Evolutionary conservation across 2,113 vertebrate species (phyloP).

Genomic region (Mesitornis unicolor): DNA sequence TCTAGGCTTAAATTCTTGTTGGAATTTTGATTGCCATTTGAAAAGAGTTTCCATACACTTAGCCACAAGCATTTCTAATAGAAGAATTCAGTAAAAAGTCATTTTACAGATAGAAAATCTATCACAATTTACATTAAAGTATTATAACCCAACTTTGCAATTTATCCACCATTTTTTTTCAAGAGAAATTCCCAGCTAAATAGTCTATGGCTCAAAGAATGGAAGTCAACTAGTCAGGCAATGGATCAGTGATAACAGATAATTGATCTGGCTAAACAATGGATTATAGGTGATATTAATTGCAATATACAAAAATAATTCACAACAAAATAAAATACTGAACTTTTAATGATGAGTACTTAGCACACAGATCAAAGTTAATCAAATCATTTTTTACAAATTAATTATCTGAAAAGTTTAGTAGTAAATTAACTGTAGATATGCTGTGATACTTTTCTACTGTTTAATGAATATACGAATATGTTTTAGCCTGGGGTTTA

Average conservation of each 20-base stretch:
- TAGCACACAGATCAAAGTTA: not conserved
- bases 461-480: not conserved
- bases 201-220: not conserved
- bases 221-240: not conserved
- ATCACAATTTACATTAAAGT: not conserved
- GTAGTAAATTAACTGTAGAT: not conserved
- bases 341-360: not conserved
- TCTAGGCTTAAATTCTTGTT: not conserved
- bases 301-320: not conserved
- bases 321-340: not conserved
- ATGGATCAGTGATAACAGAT: not conserved
- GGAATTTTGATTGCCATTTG: not conserved
- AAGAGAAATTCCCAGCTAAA: not conserved
- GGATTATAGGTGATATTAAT: not conserved
- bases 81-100: not conserved
- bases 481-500: conserved; percentile 10
- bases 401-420: conserved; percentile 24
- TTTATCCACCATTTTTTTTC: not conserved
- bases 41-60: not conserved
- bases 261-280: not conserved
- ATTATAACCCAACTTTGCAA: not conserved
- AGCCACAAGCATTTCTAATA: not conserved
- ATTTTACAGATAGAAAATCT: not conserved
- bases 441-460: not conserved
- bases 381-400: conserved; percentile 30